Conservation (phyloP, 2,888 invertebrate species). For the Drosophila kambysellisi region DNA sequence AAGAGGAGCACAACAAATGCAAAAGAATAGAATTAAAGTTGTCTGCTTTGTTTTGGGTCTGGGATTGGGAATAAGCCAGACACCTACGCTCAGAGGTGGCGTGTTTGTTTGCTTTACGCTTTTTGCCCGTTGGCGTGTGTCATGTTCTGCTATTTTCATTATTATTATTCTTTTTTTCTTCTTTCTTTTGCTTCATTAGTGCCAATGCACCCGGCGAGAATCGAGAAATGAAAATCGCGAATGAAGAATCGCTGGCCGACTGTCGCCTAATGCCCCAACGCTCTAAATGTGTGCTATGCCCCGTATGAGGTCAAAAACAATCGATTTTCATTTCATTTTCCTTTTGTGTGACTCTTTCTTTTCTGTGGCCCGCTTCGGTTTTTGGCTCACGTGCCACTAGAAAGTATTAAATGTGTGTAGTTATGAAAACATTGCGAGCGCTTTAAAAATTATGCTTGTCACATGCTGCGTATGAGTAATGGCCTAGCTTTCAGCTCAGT, state of each 20-base stretch:
- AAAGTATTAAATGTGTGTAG: slow-evolving; percentile 23
- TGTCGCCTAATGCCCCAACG: slow-evolving; percentile 62
- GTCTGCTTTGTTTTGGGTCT: slow-evolving; percentile 48
- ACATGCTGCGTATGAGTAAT: slow-evolving; percentile 45
- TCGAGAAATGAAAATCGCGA: slow-evolving; percentile 27
- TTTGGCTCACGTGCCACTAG: slow-evolving; percentile 66
- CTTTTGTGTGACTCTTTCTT: slow-evolving; percentile 43
- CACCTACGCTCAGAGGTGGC: slow-evolving; percentile 59
- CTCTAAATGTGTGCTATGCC: slow-evolving; percentile 67
- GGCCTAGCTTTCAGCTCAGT: neutral
- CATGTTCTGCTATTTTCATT: slow-evolving; percentile 29
- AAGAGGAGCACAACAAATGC: slow-evolving; percentile 21
- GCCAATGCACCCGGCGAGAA: slow-evolving; percentile 68
- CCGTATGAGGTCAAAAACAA: slow-evolving; percentile 82
- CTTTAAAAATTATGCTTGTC: slow-evolving; percentile 35
- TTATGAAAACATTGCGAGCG: slow-evolving; percentile 26
- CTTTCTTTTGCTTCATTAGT: slow-evolving; percentile 64
- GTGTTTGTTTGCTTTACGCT: slow-evolving; percentile 77
- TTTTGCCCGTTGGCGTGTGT: slow-evolving; percentile 46
- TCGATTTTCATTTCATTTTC: slow-evolving; percentile 77
- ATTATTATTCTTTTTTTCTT: slow-evolving; percentile 26
- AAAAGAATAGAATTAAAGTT: slow-evolving; percentile 59
- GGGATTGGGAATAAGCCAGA: slow-evolving; percentile 49
- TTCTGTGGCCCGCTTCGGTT: slow-evolving; percentile 43
- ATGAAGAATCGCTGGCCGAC: slow-evolving; percentile 42